phyloP scores from a whole-genome alignment of 2,888 invertebrate species.

The Acrocera orbiculus region DNA sequence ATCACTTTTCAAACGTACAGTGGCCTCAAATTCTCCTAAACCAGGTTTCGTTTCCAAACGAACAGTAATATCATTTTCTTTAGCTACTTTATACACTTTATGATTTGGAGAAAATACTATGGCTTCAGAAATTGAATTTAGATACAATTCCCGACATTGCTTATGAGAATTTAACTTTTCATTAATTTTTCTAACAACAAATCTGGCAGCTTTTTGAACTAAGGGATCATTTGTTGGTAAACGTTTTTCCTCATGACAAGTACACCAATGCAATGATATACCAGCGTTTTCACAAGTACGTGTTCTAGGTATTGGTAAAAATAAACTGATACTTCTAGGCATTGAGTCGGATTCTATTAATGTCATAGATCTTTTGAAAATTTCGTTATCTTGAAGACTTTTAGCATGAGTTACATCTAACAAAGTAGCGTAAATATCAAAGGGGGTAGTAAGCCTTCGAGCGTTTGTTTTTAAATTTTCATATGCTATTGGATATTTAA shows the following conservation, averaged over 20 bases:
- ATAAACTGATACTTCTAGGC: conserved; percentile 54
- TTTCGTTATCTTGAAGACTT: conserved; percentile 28
- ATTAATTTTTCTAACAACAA: conserved; percentile 49
- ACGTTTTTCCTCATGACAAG: conserved; percentile 53
- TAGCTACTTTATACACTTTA: conserved; percentile 23
- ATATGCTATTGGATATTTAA: conserved; percentile 41
- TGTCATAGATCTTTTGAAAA: conserved; percentile 26
- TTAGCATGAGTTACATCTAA: conserved; percentile 43
- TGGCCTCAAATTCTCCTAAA: conserved; percentile 52
- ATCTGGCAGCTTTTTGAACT: conserved; percentile 40
- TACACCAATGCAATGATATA: conserved; percentile 75
- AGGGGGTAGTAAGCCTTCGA: conserved; percentile 61
- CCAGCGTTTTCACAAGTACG: conserved; percentile 62
- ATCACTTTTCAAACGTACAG: conserved; percentile 37
- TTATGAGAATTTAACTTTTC: conserved; percentile 37
- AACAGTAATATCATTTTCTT: conserved; percentile 25
- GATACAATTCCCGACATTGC: conserved; percentile 45
- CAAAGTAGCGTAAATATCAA: conserved; percentile 67
- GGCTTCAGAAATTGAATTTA: conserved; percentile 47
- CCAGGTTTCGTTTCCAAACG: conserved; percentile 35
- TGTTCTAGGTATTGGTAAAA: conserved; percentile 48
- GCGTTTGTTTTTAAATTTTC: conserved; percentile 47
- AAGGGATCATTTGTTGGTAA: conserved; percentile 35
- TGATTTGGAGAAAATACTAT: conserved; percentile 36
- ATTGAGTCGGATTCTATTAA: conserved; percentile 26